Base-by-base conservation (phyloP, 2,113 vertebrate species). In the Mus pahari region DNA sequence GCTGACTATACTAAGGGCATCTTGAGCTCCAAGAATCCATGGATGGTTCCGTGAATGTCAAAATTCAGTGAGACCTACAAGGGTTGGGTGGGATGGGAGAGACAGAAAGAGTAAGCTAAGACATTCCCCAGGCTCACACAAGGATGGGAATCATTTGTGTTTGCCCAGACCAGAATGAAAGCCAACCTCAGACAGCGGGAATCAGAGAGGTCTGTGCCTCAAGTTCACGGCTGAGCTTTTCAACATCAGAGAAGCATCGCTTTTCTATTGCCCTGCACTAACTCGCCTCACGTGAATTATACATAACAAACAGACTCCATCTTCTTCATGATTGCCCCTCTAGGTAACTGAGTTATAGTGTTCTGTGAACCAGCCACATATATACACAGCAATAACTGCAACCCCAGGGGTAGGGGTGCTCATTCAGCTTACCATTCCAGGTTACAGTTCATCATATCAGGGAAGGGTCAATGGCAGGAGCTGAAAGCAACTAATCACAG, bases 391-490 rank as follows among this genome's bases (percentile, higher is more conserved):
- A 55, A 20, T 20, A n/a, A 55, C 33, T n/a, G 33, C 19, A 13
- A 26, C 36, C 11, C 26, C 4, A 4, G 58, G 79, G 53, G 14
- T 3, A 33, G 10, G 20, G 33, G 36, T 58, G 53, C 22, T 14
- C 8, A 16, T 39, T 60, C 22, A n/a, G 33, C 33, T 58, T n/a
- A 13, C 4, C 33, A 24, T 28, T n/a, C 50, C 50, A 24, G 55
- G 11, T 60, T 14, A 26, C 10, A 39, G 36, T 26, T 60, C n/a
- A 58, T 33, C 36, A 0, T 60, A 14, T 7, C 78, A 14, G 79
- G 11, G 11, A 58, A 24, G 5, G 3, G 2, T 26, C 78, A n/a
- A 3, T 1, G 20, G 53, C 10, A 22, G 20, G 10, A 13, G 5
- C 4, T n/a, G 55, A 28, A 55, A 55, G 33, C 17, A 22, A 5